phyloP scores from a whole-genome alignment of 2,113 vertebrate genomes.

The Amblyopsis rosae region DNA sequence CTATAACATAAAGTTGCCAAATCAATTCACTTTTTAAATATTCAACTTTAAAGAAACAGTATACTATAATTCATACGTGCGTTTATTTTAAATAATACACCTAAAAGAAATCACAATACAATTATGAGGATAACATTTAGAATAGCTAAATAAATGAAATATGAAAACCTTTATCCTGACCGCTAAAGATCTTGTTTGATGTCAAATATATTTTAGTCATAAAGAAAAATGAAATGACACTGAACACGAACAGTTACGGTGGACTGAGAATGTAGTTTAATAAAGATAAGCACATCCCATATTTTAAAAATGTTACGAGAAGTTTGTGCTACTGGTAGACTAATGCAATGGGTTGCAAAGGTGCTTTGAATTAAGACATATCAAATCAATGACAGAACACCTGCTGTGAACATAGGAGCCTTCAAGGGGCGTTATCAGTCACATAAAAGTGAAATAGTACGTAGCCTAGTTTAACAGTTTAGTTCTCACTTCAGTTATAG shows the following conservation, averaged over 20 bases:
- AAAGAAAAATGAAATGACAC: not conserved
- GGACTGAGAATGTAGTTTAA: not conserved
- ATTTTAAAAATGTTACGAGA: not conserved
- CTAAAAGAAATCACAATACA: too few species aligned
- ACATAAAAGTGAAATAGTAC: conserved; percentile 42
- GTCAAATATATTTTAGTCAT: too few species aligned
- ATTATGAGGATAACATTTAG: too few species aligned
- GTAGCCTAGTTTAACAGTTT: conserved; percentile 52
- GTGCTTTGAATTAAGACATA: conserved; percentile 84
- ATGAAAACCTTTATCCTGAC: too few species aligned
- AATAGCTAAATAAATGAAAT: too few species aligned
- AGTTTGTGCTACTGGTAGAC: not conserved
- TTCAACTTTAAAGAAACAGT: not conserved
- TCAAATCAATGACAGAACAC: conserved; percentile 86
- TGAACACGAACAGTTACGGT: not conserved
- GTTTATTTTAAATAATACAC: too few species aligned
- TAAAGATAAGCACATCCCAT: not conserved
- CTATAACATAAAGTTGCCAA: not conserved
- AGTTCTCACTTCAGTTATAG: conserved; percentile 49
- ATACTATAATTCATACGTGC: too few species aligned
- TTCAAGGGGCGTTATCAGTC: conserved; percentile 39
- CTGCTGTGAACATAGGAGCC: conserved; percentile 76
- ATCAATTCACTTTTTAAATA: too few species aligned
- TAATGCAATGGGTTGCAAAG: conserved; percentile 74
- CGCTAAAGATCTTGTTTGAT: too few species aligned